Conservation (phyloP, 2,113 vertebrate species). For the Gambusia holbrooki region DNA sequence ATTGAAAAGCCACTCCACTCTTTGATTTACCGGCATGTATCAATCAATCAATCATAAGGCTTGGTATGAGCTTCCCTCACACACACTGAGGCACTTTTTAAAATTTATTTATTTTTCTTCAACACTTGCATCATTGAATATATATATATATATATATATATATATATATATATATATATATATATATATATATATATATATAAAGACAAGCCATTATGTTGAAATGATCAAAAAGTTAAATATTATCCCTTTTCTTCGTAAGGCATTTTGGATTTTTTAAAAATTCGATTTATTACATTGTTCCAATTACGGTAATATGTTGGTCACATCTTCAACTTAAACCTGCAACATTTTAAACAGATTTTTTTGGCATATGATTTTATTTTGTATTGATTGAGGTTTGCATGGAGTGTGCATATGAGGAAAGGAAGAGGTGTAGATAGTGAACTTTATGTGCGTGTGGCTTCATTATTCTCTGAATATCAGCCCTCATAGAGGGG, state of each 20-base stretch:
- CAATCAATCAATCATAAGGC: conserved; percentile 62
- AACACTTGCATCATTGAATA: conserved; percentile 4
- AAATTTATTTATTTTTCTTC: background rate
- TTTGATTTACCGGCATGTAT: conserved; percentile 56
- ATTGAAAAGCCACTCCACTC: conserved; percentile 58
- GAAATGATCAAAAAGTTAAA: background rate
- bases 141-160: too few species aligned
- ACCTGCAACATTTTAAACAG: too few species aligned
- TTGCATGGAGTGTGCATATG: too few species aligned
- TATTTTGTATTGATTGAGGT: too few species aligned
- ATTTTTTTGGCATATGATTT: too few species aligned
- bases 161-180: too few species aligned
- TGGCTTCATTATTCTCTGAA: too few species aligned
- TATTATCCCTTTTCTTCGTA: background rate
- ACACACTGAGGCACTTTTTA: conserved; percentile 8
- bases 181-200: too few species aligned
- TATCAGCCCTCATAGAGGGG: too few species aligned
- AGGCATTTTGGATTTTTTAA: background rate
- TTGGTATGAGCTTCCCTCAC: conserved; percentile 21
- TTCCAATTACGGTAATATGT: background rate
- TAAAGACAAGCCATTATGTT: too few species aligned
- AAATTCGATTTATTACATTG: background rate
- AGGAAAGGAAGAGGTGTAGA: too few species aligned
- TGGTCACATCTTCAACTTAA: background rate
- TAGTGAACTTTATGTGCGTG: too few species aligned